Evolutionary conservation across 2,888 invertebrate genomes (phyloP).

Genomic region (Tridacna crocea): DNA sequence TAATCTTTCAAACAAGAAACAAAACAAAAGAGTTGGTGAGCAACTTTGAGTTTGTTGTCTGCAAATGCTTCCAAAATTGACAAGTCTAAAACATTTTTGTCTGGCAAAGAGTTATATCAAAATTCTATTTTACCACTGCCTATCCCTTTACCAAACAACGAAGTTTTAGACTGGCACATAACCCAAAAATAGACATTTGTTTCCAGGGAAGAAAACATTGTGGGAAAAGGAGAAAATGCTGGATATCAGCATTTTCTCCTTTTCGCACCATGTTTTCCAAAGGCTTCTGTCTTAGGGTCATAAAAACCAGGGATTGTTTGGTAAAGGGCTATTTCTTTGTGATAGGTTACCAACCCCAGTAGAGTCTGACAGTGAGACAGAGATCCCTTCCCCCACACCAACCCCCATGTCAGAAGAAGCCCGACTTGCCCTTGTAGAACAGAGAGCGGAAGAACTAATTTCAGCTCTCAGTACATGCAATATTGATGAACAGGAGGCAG

Average conservation of each 20-base stretch:
- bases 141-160: no score
- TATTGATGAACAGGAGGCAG: conserved; percentile 39
- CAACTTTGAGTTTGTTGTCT: no score
- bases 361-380: conserved; percentile 33
- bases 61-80: no score
- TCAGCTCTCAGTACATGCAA: conserved; percentile 48
- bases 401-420: conserved; percentile 44
- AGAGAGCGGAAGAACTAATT: conserved; percentile 47
- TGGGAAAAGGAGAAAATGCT: conserved; percentile 7
- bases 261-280: not conserved
- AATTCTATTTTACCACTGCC: no score
- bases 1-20: no score
- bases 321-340: not conserved
- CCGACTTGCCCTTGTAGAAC: conserved; percentile 41
- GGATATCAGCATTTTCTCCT: conserved; percentile 6
- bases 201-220: conserved; percentile 17
- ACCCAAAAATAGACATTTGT: no score
- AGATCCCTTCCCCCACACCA: conserved; percentile 29
- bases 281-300: no score
- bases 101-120: no score
- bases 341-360: conserved; percentile 25
- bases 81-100: no score
- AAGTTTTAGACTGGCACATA: no score
- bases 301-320: no score
- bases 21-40: no score